phyloP scores from a whole-genome alignment of 2,888 invertebrate species.

The Diadegma fenestrale region DNA sequence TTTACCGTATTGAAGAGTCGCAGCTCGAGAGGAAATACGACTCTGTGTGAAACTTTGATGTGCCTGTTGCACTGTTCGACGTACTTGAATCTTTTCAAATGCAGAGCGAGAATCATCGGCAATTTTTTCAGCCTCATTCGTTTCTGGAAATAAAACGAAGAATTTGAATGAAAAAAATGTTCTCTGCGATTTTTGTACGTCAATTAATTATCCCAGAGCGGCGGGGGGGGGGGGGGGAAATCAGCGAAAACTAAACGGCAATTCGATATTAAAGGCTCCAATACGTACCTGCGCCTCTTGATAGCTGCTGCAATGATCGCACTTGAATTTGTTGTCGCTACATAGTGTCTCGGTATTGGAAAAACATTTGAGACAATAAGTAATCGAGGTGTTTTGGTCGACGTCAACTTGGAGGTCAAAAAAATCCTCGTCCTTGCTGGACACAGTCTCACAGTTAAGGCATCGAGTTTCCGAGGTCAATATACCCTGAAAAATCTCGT shows the following conservation, averaged over 20 bases:
- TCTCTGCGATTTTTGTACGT: neutral
- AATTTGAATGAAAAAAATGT: neutral
- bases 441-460: slow-evolving; percentile 99
- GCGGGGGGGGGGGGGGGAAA: neutral
- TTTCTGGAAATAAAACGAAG: slow-evolving; percentile 86
- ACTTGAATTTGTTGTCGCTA: slow-evolving; percentile 99
- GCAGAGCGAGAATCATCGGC: slow-evolving; percentile 98
- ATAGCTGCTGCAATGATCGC: slow-evolving; percentile 99
- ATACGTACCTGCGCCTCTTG: slow-evolving; percentile 95
- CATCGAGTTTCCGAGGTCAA: slow-evolving; percentile 99
- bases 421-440: slow-evolving; percentile 99
- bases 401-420: slow-evolving; percentile 99
- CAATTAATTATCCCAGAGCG: neutral
- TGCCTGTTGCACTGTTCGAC: slow-evolving; percentile 99
- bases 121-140: slow-evolving; percentile 99
- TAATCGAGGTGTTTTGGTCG: slow-evolving; percentile 99
- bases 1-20: slow-evolving; percentile 98
- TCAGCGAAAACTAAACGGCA: neutral
- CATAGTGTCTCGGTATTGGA: slow-evolving; percentile 99
- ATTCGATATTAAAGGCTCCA: too few relatives aligned
- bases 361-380: slow-evolving; percentile 98
- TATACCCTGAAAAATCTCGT: slow-evolving; percentile 99
- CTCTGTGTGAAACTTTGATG: slow-evolving; percentile 99
- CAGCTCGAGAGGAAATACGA: slow-evolving; percentile 99
- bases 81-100: slow-evolving; percentile 98